Evolutionary conservation across 2,888 invertebrate genomes (phyloP).

Genomic region (Sarcophaga subvicina): DNA sequence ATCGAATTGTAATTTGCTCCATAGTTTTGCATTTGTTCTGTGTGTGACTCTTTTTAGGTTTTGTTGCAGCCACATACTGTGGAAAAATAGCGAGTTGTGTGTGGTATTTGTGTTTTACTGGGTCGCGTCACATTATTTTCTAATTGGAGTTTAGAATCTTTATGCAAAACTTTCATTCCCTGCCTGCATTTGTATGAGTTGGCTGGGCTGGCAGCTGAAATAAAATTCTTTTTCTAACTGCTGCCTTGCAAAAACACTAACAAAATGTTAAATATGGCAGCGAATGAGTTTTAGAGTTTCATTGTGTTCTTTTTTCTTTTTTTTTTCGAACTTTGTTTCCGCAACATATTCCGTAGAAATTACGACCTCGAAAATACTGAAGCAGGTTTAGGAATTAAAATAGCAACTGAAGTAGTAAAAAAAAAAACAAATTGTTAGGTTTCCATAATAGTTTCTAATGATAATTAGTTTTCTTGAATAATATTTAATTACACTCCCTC

Average conservation of each 20-base stretch:
- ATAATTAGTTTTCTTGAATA: not conserved
- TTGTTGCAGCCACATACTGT: conserved; percentile 14
- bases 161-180: conserved; percentile 14
- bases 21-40: not conserved
- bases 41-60: not conserved
- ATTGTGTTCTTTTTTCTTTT: not conserved
- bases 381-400: conserved; percentile 34
- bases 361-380: not conserved
- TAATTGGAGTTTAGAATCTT: conserved; percentile 73
- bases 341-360: not conserved
- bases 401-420: not conserved
- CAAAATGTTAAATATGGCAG: conserved; percentile 22
- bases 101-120: conserved; percentile 56
- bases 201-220: not conserved
- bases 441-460: not conserved
- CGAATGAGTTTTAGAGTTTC: not conserved
- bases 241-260: not conserved
- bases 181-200: conserved; percentile 25
- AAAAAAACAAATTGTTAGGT: not conserved
- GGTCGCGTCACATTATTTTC: conserved; percentile 67
- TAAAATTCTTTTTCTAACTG: not conserved
- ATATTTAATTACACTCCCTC: not conserved
- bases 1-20: no score
- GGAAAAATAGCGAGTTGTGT: conserved; percentile 56
- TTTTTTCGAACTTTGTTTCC: not conserved